Base-by-base conservation (phyloP, 2,113 vertebrate genomes). In the Pyxicephalus adspersus region DNA sequence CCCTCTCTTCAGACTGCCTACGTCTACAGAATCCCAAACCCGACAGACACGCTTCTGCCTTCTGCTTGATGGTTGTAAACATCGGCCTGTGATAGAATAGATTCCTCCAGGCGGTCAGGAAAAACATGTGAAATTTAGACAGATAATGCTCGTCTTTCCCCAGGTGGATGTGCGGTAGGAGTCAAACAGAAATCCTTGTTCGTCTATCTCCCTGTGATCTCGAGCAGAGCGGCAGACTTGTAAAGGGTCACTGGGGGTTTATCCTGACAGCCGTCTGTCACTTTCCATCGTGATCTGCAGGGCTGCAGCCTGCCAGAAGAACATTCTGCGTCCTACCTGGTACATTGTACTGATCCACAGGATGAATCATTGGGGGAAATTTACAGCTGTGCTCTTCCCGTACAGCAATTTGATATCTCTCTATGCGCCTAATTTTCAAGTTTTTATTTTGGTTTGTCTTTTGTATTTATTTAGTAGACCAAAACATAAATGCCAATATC, bases 211-310 rank as follows among this genome's bases (percentile, higher is more conserved):
- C 22, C 58, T 76, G 18, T 76, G 74, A 76, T 76, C 74, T 64
- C 58, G 25, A 19, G 38, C 60, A 63, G 34, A 50, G 28, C 58
- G 25, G 55, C 22, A 26, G 74, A 38, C 74, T 51, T 52, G 57
- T 77, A 77, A 52, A 17, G 18, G 76, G 76, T 77, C 76, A 77
- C 61, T 25, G 29, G 63, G 76, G 76, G 60, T 20, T 66, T 34
- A 1, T 65, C 45, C 63, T 77, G 76, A 77, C 76, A 54, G 76
- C 76, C 76, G 76, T 34, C 76, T 66, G 76, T 66, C 76, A 28
- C 61, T 66, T 65, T 31, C 60, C 75, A 54, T 51, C 15, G 60
- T 63, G 60, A 63, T 63, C 26, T 63, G 38, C 38, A 52, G 45
- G 2, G n/a, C 31, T 18, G 64, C 63, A 13, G 34, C 31, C 29